These are phyloP conservation scores for Arenaria interpres DNA, from an alignment of 2,113 vertebrate species.

Conservation along the genomic window DNA sequence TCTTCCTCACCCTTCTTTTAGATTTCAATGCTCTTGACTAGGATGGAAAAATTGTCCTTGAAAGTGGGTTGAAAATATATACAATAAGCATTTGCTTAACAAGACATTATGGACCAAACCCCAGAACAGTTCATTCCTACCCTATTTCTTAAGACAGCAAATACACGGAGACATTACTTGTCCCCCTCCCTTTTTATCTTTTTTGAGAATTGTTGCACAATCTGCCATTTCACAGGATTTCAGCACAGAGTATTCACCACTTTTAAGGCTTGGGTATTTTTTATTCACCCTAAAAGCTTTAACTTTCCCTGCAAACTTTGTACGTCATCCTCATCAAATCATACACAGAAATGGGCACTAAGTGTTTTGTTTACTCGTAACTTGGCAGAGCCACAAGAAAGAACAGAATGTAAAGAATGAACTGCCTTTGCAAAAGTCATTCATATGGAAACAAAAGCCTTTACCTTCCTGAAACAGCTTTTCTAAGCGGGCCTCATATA, in stretches of 20 bases:
- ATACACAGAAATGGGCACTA: conserved; percentile 45
- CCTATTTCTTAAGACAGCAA: conserved; percentile 4
- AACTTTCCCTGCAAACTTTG: conserved; percentile 40
- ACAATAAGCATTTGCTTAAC: background rate
- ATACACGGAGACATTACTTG: background rate
- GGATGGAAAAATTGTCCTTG: background rate
- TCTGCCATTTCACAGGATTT: background rate
- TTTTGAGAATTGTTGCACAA: conserved; percentile 17
- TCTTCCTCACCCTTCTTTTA: background rate
- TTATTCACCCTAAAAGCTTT: conserved; percentile 42
- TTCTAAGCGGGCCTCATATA: conserved; percentile 16
- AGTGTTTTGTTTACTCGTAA: conserved; percentile 56
- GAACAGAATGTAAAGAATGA: conserved; percentile 67
- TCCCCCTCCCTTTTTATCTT: background rate
- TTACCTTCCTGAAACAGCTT: conserved; percentile 51
- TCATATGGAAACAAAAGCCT: conserved; percentile 55
- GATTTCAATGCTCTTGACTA: background rate
- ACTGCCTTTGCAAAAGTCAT: conserved; percentile 33
- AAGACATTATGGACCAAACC: background rate
- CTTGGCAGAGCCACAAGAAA: conserved; percentile 56
- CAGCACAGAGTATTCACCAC: background rate
- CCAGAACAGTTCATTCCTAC: background rate
- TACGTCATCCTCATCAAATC: conserved; percentile 50
- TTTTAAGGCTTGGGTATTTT: background rate
- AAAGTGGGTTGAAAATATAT: background rate